Base-by-base conservation (phyloP, 2,888 invertebrate genomes). In the Nemotelus pantherinus region DNA sequence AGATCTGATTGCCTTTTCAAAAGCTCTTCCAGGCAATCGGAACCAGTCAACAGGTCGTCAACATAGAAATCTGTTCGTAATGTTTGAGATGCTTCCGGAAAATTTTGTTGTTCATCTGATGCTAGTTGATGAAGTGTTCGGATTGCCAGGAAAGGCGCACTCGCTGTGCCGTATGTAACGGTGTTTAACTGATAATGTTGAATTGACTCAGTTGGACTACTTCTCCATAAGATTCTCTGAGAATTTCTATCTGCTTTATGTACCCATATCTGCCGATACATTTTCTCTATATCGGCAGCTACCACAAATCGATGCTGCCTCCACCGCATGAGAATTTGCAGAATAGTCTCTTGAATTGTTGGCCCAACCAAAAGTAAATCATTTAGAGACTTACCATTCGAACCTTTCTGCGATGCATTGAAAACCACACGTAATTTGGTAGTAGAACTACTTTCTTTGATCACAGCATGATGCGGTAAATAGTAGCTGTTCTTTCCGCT, bases 401-500 rank as follows among this genome's bases (percentile, higher is more conserved):
- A 44, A 9, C 57, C 57, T 43, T 55, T 55, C 10, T n/a, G 2
- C 10, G 71, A 71, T n/a, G 41, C 57, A 25, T 71, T 57, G 55
- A 71, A 71, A 2, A 71, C 71, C n/a, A 71, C 71, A 41, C 71
- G 41, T 9, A 55, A 3, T 10, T 71, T 71, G 5, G 71, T 57
- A 6, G 71, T 55, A 7, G n/a, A 41, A 53, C 57, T 71, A 7
- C 43, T 44, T 10, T 25, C 10, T 2, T 58, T 55, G 44, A 71
- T 43, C 2, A 71, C 71, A 10, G 43, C 44, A 57, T 71, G 71
- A 57, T 71, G 71, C 3, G 55, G 71, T 7, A 68, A 44, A 47
- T 68, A 48, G 9, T 4, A 68, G 39, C 68, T 1, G 48, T 9
- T 39, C 45, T 25, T 45, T 9, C 3, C n/a, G 25, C 3, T 43